Conservation (phyloP, 2,113 vertebrate species). For the Petroica traversi region DNA sequence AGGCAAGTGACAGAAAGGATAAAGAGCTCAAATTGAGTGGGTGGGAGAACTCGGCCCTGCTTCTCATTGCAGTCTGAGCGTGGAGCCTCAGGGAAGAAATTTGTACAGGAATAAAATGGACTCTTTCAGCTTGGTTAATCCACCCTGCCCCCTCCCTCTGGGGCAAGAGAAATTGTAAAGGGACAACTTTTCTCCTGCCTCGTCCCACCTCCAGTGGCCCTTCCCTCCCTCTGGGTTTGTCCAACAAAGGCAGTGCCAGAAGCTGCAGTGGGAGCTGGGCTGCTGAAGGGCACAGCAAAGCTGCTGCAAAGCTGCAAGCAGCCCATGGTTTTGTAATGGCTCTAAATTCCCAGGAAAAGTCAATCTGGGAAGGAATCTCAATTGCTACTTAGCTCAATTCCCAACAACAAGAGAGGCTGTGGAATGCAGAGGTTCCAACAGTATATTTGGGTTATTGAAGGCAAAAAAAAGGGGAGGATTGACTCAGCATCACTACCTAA, state of each 20-base stretch:
- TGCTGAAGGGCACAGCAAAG: not conserved
- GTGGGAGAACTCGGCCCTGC: constrained; percentile 12
- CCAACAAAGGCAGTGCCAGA: not conserved
- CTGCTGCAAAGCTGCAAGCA: not conserved
- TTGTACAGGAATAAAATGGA: not conserved
- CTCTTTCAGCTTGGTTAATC: constrained; percentile 30
- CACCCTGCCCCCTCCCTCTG: constrained; percentile 34
- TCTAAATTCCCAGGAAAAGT: not conserved
- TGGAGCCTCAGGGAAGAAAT: constrained; percentile 18
- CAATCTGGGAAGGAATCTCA: not conserved
- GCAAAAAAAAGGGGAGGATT: not conserved
- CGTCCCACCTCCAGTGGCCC: constrained; percentile 1
- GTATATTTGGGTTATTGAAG: not conserved
- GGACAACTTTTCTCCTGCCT: constrained; percentile 5
- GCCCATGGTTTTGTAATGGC: not conserved
- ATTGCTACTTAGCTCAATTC: not conserved
- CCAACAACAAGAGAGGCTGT: not conserved
- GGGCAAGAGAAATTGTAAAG: constrained; percentile 22
- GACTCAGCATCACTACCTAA: not conserved
- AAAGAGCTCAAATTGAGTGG: constrained; percentile 53
- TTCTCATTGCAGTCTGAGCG: constrained; percentile 30
- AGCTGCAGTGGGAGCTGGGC: not conserved
- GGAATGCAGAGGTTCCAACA: not conserved
- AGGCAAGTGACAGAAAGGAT: constrained; percentile 34
- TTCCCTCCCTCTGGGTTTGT: not conserved